These are phyloP conservation scores for Sapayoa aenigma DNA, from an alignment of 2,113 vertebrate genomes.

Conservation along the genomic window DNA sequence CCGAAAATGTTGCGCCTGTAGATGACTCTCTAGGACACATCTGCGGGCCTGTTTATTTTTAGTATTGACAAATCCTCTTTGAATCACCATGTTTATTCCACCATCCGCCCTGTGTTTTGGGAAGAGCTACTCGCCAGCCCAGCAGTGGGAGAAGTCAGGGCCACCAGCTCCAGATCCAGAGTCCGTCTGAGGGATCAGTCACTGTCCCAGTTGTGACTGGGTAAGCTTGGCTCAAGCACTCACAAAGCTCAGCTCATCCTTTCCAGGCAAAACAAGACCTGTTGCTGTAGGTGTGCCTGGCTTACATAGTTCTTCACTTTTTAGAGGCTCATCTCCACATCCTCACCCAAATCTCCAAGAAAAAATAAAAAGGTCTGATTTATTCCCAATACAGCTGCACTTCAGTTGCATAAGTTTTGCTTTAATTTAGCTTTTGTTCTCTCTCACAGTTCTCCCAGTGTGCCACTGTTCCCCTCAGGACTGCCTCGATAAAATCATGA, in stretches of 20 bases:
- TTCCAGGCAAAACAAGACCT: neutral
- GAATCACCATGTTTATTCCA: constrained; percentile 39
- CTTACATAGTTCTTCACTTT: fast-evolving
- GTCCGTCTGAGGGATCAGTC: neutral
- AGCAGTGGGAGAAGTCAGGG: neutral
- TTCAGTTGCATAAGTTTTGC: neutral
- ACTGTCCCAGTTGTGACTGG: neutral
- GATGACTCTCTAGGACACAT: constrained; percentile 53
- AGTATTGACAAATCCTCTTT: constrained; percentile 72
- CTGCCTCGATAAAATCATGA: neutral
- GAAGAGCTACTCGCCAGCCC: neutral
- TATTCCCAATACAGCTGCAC: neutral
- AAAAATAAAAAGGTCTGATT: neutral
- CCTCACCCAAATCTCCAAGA: neutral
- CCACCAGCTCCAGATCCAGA: neutral
- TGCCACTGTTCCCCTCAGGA: neutral
- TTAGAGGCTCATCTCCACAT: neutral
- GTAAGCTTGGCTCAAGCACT: neutral
- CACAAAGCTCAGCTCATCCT: neutral
- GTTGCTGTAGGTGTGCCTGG: neutral
- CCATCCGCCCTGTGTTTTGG: constrained; percentile 20
- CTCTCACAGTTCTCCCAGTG: neutral
- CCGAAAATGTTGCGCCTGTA: constrained; percentile 12
- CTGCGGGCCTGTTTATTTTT: constrained; percentile 68
- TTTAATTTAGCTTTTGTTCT: neutral